phyloP scores from a whole-genome alignment of 2,888 invertebrate species.

The Meloe dianella region DNA sequence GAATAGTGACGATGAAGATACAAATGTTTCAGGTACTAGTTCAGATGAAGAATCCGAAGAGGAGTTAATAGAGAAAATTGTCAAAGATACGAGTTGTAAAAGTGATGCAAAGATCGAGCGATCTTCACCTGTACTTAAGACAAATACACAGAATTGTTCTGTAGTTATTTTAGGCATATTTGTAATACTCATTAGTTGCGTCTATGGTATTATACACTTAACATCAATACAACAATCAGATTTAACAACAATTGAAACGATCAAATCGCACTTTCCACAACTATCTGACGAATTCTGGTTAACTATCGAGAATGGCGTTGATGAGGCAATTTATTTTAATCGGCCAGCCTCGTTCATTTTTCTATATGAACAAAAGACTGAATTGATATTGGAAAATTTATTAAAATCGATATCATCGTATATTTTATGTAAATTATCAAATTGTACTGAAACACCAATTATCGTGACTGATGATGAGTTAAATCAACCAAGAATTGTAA shows the following conservation, averaged over 20 bases:
- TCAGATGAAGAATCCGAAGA: background rate
- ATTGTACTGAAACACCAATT: slow-evolving; percentile 39
- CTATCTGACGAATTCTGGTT: slow-evolving; percentile 55
- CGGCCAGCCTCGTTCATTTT: slow-evolving; percentile 57
- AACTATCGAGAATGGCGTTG: slow-evolving; percentile 50
- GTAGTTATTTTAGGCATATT: background rate
- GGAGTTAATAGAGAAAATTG: background rate
- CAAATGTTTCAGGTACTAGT: too few relatives aligned
- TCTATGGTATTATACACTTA: background rate
- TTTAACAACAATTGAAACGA: background rate
- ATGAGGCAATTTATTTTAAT: slow-evolving; percentile 46
- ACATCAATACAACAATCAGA: background rate
- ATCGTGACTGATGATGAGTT: slow-evolving; percentile 47
- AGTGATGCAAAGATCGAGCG: background rate
- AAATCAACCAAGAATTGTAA: slow-evolving; percentile 42
- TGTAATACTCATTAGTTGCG: background rate
- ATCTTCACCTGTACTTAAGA: background rate
- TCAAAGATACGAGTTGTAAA: background rate
- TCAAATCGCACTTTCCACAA: slow-evolving; percentile 43
- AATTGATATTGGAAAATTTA: slow-evolving; percentile 46
- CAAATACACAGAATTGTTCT: background rate
- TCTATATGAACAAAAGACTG: slow-evolving; percentile 51
- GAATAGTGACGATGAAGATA: background rate
- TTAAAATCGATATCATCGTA: slow-evolving; percentile 51
- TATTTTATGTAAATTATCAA: slow-evolving; percentile 44